These are phyloP conservation scores for Subacronicta megacephala DNA, from an alignment of 2,888 invertebrate genomes.

Conservation along the genomic window DNA sequence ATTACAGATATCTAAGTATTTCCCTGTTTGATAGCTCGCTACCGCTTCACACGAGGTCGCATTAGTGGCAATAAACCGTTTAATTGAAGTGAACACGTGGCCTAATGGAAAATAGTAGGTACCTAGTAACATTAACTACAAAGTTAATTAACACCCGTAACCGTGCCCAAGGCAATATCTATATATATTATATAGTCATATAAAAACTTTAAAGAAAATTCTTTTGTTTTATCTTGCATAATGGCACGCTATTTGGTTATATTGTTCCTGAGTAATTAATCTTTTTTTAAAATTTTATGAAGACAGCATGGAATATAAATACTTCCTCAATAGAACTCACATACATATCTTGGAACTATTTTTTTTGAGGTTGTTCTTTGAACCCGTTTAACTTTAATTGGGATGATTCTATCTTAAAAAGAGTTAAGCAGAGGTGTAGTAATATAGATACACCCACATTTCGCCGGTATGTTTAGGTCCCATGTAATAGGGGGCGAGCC, in stretches of 20 bases:
- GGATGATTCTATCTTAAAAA: too few species aligned
- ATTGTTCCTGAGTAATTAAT: neutral
- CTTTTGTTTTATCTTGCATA: neutral
- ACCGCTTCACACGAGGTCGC: constrained; percentile 18
- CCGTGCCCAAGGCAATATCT: too few species aligned
- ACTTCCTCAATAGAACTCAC: neutral
- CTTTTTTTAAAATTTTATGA: neutral
- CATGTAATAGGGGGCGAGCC: too few species aligned
- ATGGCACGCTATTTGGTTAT: neutral
- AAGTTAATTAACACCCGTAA: constrained; percentile 64
- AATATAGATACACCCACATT: too few species aligned
- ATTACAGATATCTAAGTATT: neutral
- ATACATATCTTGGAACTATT: neutral
- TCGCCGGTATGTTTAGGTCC: too few species aligned
- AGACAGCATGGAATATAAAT: neutral
- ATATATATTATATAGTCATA: constrained; percentile 5
- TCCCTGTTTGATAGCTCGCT: neutral
- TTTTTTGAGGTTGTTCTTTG: neutral
- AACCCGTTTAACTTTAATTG: too few species aligned
- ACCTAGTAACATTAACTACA: constrained; percentile 53
- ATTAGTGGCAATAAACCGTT: constrained; percentile 34
- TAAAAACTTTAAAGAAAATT: neutral
- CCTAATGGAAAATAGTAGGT: constrained; percentile 49
- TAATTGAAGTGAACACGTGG: constrained; percentile 52
- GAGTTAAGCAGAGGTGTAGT: too few species aligned